Evolutionary conservation across 2,113 vertebrate genomes (phyloP), one percentile per base, ranked within the genome.

Genomic region (Solea senegalensis): DNA sequence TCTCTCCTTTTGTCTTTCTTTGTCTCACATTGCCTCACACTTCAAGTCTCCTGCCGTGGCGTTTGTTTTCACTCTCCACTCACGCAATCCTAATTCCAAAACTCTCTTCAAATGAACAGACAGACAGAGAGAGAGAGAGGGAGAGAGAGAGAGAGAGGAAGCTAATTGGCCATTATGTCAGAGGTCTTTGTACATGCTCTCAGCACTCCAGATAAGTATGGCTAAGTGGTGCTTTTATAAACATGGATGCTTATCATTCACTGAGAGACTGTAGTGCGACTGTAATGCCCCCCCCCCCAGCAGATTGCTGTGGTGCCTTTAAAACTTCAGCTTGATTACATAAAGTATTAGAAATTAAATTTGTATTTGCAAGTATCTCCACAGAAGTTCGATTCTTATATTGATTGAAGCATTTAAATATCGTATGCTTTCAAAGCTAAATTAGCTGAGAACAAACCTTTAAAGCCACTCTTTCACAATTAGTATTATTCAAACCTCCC

Each of bases 201-300:
- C 83, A 86, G 58, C 82, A 83, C 83, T 88, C 71, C 51, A 67
- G 74, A 88, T 91, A 89, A 92, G 83, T 78, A 61, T 59, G 45
- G 66, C 80, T 82, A 83, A 85, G 85, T 90, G 81, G 80, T 71
- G 75, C 80, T 77, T 83, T 69, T 80, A 61, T 74, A 89, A 90
- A 88, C 84, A 90, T 59, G 82, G 85, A 86, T 91, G 63, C 82
- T 85, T 91, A 90, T 91, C 88, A 53, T 81, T 60, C 54, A 72
- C 74, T 52, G 62, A 72, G 77, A 78, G 16, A 71, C 58, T 52
- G 75, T n/a, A 40, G 48, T 71, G 34, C 39, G 5, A 64, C 44
- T 64, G 54, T 67, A 65, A 84, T 81, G 66, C 72, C 21, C 21
- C 21, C 21, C 21, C 21, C 21, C 21, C 21, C 21, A 62, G 43